Conservation (phyloP, 2,888 invertebrate genomes). For the Oscheius myriophilus region DNA sequence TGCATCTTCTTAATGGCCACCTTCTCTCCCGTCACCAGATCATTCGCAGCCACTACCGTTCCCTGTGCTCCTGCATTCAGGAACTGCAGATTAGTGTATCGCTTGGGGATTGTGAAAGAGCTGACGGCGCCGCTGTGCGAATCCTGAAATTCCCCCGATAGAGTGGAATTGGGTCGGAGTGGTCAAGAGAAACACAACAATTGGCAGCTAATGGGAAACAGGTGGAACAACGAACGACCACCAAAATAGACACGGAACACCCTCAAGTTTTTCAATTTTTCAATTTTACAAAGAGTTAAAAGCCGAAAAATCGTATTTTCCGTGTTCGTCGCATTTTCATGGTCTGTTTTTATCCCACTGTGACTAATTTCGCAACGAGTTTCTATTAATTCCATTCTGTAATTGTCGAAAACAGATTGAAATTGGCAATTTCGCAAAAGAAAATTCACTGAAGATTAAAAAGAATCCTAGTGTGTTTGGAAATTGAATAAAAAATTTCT, state of each 20-base stretch:
- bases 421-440: no score
- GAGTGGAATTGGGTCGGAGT: not conserved
- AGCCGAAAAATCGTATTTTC: not conserved
- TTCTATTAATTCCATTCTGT: no score
- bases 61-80: constrained; percentile 59
- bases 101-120: constrained; percentile 35
- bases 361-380: no score
- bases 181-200: not conserved
- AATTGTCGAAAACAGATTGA: no score
- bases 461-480: no score
- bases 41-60: constrained; percentile 81
- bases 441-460: no score
- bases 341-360: not conserved
- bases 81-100: constrained; percentile 51
- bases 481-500: no score
- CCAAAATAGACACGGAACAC: not conserved
- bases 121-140: constrained; percentile 24
- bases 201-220: constrained; percentile 13
- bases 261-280: no score
- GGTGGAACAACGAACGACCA: constrained; percentile 2
- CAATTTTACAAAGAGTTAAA: not conserved
- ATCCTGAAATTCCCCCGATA: constrained; percentile 17
- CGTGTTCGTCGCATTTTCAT: not conserved
- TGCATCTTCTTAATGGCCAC: constrained; percentile 99
- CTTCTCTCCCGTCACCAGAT: constrained; percentile 87